Percentiles rank a stretch among this genome's conserved stretches.
Evolutionary conservation across 2,888 invertebrate species (phyloP).

Genomic region (Agapostemon virescens): DNA sequence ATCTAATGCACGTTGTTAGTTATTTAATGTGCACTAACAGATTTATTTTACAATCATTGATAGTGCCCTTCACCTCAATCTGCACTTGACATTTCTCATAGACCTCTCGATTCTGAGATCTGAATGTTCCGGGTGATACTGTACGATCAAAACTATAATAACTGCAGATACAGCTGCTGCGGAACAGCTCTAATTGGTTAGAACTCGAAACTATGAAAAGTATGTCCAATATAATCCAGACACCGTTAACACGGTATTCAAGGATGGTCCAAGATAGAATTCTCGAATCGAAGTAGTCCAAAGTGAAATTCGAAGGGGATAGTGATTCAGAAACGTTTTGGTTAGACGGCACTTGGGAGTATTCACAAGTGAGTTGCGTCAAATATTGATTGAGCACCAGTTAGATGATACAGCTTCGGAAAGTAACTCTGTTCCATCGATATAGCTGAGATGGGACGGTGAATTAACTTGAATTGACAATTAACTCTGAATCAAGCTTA

Average conservation of each 20-base stretch:
- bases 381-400: background rate
- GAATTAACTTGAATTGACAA: background rate
- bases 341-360: background rate
- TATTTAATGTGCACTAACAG: too few species aligned
- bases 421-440: background rate
- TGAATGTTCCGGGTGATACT: background rate
- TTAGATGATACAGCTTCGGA: background rate
- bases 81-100: background rate
- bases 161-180: background rate
- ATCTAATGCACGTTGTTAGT: too few species aligned
- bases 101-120: background rate
- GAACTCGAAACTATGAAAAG: background rate
- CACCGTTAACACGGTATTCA: background rate
- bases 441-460: background rate
- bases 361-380: background rate
- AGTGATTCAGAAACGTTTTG: background rate
- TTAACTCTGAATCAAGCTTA: background rate
- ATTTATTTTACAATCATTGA: too few species aligned
- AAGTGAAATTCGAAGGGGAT: background rate
- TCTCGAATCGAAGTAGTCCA: background rate
- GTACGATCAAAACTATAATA: background rate
- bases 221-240: background rate
- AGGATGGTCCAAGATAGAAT: background rate
- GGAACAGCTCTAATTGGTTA: background rate
- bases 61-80: background rate